Base-by-base conservation (phyloP, 1,140 invertebrate species). In the Neotoxoptera formosana region DNA sequence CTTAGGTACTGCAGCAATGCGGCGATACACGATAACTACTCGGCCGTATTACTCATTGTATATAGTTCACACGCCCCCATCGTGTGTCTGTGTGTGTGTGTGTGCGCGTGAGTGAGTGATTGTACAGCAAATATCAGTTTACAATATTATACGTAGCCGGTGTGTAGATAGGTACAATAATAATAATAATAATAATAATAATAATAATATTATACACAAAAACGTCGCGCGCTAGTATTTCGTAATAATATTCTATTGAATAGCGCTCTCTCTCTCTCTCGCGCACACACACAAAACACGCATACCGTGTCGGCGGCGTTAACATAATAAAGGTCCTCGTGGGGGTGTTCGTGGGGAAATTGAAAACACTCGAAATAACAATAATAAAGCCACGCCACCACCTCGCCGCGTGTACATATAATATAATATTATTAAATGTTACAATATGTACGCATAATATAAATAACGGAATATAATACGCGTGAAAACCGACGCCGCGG, bases 371-470 rank as follows among this genome's bases (percentile, higher is more conserved):
- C 89, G 53, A 67, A 90, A 56, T 36, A 56, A 89, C 51, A 89
- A 90, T 90, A 90, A 90, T 90, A 90, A 90, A 90, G 89, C 89
- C 89, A 45, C 89, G 47, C 53, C 60, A 67, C 14, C 30, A 67
- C 60, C 30, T 67, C 14, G 30, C 60, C 30, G n/a, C 14, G 30
- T 21, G 48, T 88, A 1, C 34, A 20, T n/a, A 20, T n/a, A 48
- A 2, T 48, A 83, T 34, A 41, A 45, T 86, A 86, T 45, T 45
- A 45, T 45, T 86, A 30, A 86, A 86, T 86, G 45, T 45, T 87
- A 87, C 21, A 48, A 48, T 53, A 53, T 89, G 48, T 53, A 30
- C 36, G 25, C 20, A 56, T 34, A 89, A 48, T 89, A 41, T 41
- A 89, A 53, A 86, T 86, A 86, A 84, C 25, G 41, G 2, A 84